Evolutionary conservation across 2,113 vertebrate genomes (phyloP), one percentile per base, ranked within the genome.

Genomic region (Menidia beryllina): DNA sequence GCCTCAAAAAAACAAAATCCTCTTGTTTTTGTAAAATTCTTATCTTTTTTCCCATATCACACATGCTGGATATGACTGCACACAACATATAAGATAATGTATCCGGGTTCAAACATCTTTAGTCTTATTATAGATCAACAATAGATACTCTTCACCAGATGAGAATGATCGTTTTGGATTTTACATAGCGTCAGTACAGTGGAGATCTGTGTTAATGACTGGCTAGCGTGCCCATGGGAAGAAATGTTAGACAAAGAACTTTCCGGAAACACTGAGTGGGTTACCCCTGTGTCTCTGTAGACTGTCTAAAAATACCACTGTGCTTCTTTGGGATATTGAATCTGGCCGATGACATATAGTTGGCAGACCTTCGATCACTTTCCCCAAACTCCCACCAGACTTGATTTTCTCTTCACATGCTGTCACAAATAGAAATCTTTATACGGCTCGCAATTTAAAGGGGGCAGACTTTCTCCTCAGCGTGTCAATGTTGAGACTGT

Each of bases 331-430:
- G 86, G 79, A 92, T 84, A 86, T 73, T 65, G 56, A 85, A 91
- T 77, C 89, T 61, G 63, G 66, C 79, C 77, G 82, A 87, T 90
- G 91, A 92, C 88, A 90, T 78, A 67, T 72, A 77, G 71, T 81
- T 94, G 90, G 90, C 88, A 90, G 75, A 59, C 52, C 34, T 62
- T 73, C 25, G 5, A 76, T 74, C 70, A 75, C 25, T 64, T 72
- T 77, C 54, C 49, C 61, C 49, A 47, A 64, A 81, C 65, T 69
- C 72, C 72, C 64, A 75, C 25, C 48, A 53, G 48, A 65, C 63
- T 36, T 55, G 10, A 65, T 74, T 45, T 75, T 63, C 58, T 76
- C 82, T 72, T 78, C 48, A 63, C 53, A 55, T 54, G 49, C 53
- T 75, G 77, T 76, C 77, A 75, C 58, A 82, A 83, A 84, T 76